phyloP scores from a whole-genome alignment of 1,140 invertebrate species.

The Brachionus asplanchnoidis region DNA sequence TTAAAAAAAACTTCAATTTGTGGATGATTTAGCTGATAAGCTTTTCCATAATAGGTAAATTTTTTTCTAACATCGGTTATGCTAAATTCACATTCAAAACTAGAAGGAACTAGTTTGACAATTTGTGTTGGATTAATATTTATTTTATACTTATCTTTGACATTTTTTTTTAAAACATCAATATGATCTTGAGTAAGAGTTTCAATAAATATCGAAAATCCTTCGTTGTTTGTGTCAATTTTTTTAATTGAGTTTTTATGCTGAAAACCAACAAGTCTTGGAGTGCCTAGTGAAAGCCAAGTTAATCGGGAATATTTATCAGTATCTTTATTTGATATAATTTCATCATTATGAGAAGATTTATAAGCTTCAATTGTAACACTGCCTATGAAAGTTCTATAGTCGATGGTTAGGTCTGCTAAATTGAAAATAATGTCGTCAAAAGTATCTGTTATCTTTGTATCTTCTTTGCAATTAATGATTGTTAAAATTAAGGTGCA shows the following conservation, averaged over 20 bases:
- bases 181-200: not conserved
- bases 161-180: not conserved
- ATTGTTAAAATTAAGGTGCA: too few relatives aligned
- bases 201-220: not conserved
- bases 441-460: too few relatives aligned
- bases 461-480: too few relatives aligned
- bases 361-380: not conserved
- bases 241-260: not conserved
- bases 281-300: not conserved
- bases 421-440: too few relatives aligned
- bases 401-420: not conserved
- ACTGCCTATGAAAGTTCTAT: not conserved
- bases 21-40: not conserved
- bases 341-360: not conserved
- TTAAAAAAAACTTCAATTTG: not conserved
- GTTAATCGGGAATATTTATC: not conserved
- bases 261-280: too few relatives aligned
- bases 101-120: not conserved
- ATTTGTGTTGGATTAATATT: not conserved
- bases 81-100: not conserved
- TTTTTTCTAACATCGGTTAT: not conserved
- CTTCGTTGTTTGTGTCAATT: not conserved
- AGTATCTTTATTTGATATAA: not conserved
- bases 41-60: not conserved
- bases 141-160: not conserved